Base-by-base conservation (phyloP, 2,888 invertebrate species). In the Drosophila cracens region DNA sequence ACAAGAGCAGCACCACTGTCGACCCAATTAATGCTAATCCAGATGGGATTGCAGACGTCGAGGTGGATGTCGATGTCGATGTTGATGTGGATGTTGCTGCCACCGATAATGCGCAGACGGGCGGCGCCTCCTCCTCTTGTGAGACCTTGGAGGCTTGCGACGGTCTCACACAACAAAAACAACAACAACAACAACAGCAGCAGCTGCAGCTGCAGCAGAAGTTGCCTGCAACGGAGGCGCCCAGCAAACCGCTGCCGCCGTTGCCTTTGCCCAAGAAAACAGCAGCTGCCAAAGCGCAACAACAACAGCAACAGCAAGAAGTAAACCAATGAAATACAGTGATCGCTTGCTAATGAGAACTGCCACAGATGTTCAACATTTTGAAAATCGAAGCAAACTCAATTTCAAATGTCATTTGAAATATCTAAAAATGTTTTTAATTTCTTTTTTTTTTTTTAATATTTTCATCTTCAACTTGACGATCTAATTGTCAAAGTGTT, bases 101-200 rank as follows among this genome's bases (percentile, higher is more conserved):
- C n/a, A 27, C 52, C 29, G 67, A 54, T 10, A 59, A 54, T 18
- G 74, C 62, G 0, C 82, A 75, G 18, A 74, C 81, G 13, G 82
- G 87, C 16, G 90, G 88, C 25, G 90, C 91, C 38, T 92, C 91
- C 1, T 92, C 92, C 13, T 92, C 92, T 16, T 92, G 91, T 68
- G 92, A 92, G 38, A 92, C 92, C 5, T 64, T 92, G 63, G 92
- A 92, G 64, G 92, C 91, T 21, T 88, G 87, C 54, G 92, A 92
- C 38, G 88, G 87, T 31, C 73, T 88, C 27, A 82, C 52, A 52
- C 76, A 78, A 38, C 53, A 59, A 38, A 58, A 49, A 31, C 75
- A 53, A 27, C 56, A 56, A 8, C 67, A 56, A 4, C 53, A 34
- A 1, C 64, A 27, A 0, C 54, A 58, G 2, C 65, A 11, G 4